phyloP scores from a whole-genome alignment of 37 sponge, comb jelly and placozoan species.

The Halichondria panicea region DNA sequence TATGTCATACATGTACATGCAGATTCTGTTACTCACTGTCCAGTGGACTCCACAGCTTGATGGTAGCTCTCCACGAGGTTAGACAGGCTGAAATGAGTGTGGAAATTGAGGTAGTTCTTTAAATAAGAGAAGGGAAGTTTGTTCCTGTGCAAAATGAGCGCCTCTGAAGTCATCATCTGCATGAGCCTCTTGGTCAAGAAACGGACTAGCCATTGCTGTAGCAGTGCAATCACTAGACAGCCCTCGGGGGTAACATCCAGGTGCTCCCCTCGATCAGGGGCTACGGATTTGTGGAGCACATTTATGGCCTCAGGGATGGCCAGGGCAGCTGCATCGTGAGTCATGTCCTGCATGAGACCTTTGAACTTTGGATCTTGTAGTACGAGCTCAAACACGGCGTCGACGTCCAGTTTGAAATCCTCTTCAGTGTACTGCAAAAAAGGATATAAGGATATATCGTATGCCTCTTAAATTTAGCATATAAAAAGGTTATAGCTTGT shows the following conservation, averaged over 20 bases:
- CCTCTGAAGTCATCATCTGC: slow-evolving; percentile 58
- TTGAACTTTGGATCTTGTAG: slow-evolving; percentile 22
- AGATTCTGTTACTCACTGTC: no score
- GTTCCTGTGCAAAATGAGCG: slow-evolving; percentile 16
- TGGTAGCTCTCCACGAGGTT: slow-evolving; percentile 36
- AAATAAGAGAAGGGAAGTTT: slow-evolving; percentile 33
- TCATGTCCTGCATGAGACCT: slow-evolving; percentile 4
- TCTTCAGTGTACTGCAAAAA: background rate
- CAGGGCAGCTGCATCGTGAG: slow-evolving; percentile 1
- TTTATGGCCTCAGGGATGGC: slow-evolving; percentile 35
- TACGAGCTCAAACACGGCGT: slow-evolving; percentile 10
- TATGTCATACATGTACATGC: no score
- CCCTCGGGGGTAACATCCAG: slow-evolving; percentile 14
- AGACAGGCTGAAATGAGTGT: slow-evolving; percentile 68
- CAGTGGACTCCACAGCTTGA: slow-evolving; percentile 2
- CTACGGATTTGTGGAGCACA: background rate
- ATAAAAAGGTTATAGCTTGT: no score
- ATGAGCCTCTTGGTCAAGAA: slow-evolving; percentile 32
- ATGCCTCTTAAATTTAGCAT: no score
- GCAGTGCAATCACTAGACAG: slow-evolving; percentile 11
- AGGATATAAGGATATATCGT: no score
- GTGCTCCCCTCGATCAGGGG: background rate
- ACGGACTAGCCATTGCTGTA: slow-evolving; percentile 35
- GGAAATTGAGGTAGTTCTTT: slow-evolving; percentile 53
- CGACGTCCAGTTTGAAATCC: slow-evolving; percentile 18